Evolutionary conservation across 1,140 invertebrate genomes (phyloP).

Genomic region (Microplitis demolitor): DNA sequence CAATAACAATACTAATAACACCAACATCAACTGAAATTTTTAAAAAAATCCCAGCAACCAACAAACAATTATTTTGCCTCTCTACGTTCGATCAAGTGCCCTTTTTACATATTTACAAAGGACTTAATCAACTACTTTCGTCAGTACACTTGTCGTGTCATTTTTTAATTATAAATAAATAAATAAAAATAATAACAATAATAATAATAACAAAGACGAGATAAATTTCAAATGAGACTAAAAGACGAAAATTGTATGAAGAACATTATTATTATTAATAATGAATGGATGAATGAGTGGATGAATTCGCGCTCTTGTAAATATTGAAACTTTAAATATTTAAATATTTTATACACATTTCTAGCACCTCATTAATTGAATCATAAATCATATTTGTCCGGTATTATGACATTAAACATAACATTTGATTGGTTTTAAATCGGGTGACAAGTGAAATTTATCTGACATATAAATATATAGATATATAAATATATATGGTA

Average conservation of each 20-base stretch:
- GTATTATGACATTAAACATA: background rate
- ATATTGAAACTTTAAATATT: constrained; percentile 41
- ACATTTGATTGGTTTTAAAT: too few species aligned
- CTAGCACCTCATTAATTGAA: constrained; percentile 36
- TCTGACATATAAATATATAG: background rate
- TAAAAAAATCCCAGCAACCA: background rate
- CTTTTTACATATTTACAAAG: constrained; percentile 46
- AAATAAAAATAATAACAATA: background rate
- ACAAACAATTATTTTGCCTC: constrained; percentile 36
- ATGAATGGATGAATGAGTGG: constrained; percentile 1
- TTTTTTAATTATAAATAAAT: background rate
- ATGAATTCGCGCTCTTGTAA: constrained; percentile 39
- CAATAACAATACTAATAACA: too few species aligned
- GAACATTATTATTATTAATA: background rate
- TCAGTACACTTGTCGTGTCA: background rate
- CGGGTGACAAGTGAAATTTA: too few species aligned
- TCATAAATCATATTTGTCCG: constrained; percentile 4
- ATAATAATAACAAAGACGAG: background rate
- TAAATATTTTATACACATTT: constrained; percentile 59
- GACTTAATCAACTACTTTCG: constrained; percentile 7
- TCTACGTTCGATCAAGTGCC: constrained; percentile 57
- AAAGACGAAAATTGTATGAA: too few species aligned
- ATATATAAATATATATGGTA: too few species aligned
- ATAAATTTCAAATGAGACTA: background rate
- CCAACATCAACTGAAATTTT: too few species aligned